A percentile compares a stretch with the other conserved stretches of the same genome.
These are phyloP conservation scores for Liasis olivaceus DNA, from an alignment of 2,797 vertebrate genomes.

Conservation along the genomic window DNA sequence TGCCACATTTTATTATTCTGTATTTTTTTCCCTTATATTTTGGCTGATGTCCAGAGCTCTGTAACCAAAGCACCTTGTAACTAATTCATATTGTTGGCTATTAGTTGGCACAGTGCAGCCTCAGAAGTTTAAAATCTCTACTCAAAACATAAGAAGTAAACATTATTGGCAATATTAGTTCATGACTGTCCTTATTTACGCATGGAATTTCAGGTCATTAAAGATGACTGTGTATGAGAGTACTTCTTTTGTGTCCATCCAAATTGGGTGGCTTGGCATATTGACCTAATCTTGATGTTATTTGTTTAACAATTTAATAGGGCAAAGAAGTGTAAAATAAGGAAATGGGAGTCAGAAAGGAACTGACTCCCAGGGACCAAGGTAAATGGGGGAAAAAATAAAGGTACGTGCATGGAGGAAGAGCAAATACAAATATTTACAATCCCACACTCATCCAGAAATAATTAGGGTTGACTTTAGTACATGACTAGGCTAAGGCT, in stretches of 20 bases:
- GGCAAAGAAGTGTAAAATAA: conserved; percentile 21
- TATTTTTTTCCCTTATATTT: not conserved
- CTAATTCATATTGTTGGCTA: not conserved
- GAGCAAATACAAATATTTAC: not conserved
- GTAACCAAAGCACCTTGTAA: not conserved
- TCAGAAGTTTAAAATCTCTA: not conserved
- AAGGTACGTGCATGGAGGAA: not conserved
- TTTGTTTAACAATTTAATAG: conserved; percentile 35
- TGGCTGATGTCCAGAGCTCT: not conserved
- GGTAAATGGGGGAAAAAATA: not conserved
- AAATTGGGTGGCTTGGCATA: not conserved
- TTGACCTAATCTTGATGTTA: not conserved
- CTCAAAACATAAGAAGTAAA: not conserved
- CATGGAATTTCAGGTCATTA: not conserved
- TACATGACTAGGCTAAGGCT: not conserved
- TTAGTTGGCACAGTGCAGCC: not conserved
- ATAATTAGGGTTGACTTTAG: not conserved
- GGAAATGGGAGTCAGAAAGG: not conserved
- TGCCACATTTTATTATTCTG: conserved; percentile 13
- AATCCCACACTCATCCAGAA: not conserved
- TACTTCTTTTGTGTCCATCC: not conserved
- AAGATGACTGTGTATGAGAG: not conserved
- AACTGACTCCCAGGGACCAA: fast-evolving
- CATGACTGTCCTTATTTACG: not conserved
- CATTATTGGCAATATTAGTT: not conserved